phyloP scores from a whole-genome alignment of 2,797 vertebrate species.

The Pampus argenteus region DNA sequence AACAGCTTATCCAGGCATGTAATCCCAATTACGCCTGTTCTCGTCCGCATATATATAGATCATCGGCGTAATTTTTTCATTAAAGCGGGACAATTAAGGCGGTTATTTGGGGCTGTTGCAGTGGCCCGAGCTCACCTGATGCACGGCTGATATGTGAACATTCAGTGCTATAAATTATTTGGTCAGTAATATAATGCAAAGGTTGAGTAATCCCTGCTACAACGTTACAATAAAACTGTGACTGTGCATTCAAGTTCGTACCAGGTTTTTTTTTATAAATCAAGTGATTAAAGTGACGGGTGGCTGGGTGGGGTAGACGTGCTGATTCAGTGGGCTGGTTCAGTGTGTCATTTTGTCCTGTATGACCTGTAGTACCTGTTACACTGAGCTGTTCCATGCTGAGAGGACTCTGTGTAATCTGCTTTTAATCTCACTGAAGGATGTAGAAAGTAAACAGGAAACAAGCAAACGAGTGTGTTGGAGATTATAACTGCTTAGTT shows the following conservation, averaged over 20 bases:
- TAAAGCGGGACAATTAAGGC: constrained; percentile 11
- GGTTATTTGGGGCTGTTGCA: constrained; percentile 13
- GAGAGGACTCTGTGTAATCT: neutral
- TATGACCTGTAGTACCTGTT: neutral
- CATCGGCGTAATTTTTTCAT: constrained; percentile 23
- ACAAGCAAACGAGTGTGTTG: no score
- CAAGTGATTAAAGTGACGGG: neutral
- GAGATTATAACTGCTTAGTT: neutral
- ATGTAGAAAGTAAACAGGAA: neutral
- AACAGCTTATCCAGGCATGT: constrained; percentile 6
- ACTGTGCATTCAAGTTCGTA: constrained; percentile 2
- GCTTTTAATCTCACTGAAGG: neutral
- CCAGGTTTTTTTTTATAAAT: neutral
- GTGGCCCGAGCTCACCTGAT: neutral
- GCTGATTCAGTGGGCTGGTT: neutral
- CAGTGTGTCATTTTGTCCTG: constrained; percentile 4
- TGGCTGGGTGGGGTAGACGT: neutral
- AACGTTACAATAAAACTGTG: neutral
- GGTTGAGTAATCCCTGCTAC: constrained; percentile 10
- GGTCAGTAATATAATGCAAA: constrained; percentile 47
- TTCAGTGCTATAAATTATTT: constrained; percentile 18
- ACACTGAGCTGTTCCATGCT: neutral
- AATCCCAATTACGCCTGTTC: constrained; percentile 13
- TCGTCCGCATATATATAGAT: constrained; percentile 3
- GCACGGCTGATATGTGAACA: neutral